A percentile compares a stretch with the other conserved stretches of the same genome.
phyloP scores from a whole-genome alignment of 2,888 invertebrate species.

The Melinopterus prodromus region DNA sequence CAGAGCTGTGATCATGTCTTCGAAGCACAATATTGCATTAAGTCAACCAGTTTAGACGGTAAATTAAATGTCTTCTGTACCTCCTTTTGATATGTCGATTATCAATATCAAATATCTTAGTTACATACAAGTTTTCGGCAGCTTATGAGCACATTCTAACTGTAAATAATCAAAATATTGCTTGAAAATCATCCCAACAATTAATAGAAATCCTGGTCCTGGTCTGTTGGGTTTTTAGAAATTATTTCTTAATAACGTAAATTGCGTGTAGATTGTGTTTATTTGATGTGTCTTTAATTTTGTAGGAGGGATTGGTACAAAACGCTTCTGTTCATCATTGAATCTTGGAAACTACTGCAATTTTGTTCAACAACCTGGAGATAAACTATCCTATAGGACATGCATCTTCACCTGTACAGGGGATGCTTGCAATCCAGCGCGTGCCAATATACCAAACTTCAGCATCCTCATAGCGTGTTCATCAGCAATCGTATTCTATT shows the following conservation, averaged over 20 bases:
- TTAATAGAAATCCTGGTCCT: neutral
- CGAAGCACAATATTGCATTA: constrained; percentile 85
- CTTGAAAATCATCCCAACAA: neutral
- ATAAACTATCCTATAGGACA: constrained; percentile 79
- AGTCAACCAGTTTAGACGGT: constrained; percentile 71
- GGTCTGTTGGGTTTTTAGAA: neutral
- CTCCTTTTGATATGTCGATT: too few species aligned
- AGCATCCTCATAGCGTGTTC: neutral
- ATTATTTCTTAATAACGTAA: constrained; percentile 5
- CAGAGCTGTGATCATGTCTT: constrained; percentile 76
- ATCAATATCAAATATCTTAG: too few species aligned
- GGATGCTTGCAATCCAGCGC: constrained; percentile 81
- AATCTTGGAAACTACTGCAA: constrained; percentile 91
- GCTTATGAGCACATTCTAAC: too few species aligned
- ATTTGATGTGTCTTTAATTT: constrained; percentile 47
- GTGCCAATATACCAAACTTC: constrained; percentile 11
- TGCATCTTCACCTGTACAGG: constrained; percentile 86
- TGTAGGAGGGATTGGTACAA: constrained; percentile 87
- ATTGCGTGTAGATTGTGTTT: neutral
- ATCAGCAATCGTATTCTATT: neutral
- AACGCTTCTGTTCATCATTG: constrained; percentile 85
- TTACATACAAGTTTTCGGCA: too few species aligned
- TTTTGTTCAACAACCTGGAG: constrained; percentile 87
- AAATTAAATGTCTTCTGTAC: constrained; percentile 40
- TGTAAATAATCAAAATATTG: too few species aligned